Evolutionary conservation across 2,888 invertebrate species (phyloP), one percentile per base, ranked within the genome.

Genomic region (Catocala nupta): DNA sequence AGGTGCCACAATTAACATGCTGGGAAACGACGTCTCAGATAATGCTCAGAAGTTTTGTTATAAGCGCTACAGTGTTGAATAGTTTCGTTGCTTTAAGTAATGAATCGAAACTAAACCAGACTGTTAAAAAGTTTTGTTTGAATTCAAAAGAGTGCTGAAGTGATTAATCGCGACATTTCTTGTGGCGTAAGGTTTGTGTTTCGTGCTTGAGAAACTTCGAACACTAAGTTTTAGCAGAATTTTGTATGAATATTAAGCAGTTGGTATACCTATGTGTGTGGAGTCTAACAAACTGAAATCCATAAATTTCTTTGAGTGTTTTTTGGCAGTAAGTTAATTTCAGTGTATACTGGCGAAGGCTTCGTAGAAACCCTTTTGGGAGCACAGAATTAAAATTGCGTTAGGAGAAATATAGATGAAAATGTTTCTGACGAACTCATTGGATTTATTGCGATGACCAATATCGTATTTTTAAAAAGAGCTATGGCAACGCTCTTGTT

Each of bases 111-210:
- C 39, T 55, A 47, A 7, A 33, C 12, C 43, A 13, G 1, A 13
- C 12, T 50, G 13, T 47, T 54, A n/a, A 44, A 36, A 59, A 34
- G 57, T 67, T 65, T 60, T 63, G 56, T 63, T 57, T 51, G 34
- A 39, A 48, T 59, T 63, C 47, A 59, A 54, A 39, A 59, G 48
- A 36, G 7, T 51, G 51, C 25, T 56, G 53, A 54, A 54, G 57
- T 51, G 57, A 65, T 61, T 61, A 51, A 65, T 58, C 43, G 48
- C 50, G n/a, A 13, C 36, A 12, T 51, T 53, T 56, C 43, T 53
- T 54, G 51, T 42, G 51, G 10, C 51, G 11, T 42, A 12, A 10
- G 6, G 10, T 13, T 42, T 55, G 44, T 12, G 7, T 12, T 48
- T 6, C 5, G 34, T 13, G 34, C 6, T 36, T 56, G 33, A 48